Conservation (phyloP, 2,888 invertebrate genomes). For the Melanotus villosus region DNA sequence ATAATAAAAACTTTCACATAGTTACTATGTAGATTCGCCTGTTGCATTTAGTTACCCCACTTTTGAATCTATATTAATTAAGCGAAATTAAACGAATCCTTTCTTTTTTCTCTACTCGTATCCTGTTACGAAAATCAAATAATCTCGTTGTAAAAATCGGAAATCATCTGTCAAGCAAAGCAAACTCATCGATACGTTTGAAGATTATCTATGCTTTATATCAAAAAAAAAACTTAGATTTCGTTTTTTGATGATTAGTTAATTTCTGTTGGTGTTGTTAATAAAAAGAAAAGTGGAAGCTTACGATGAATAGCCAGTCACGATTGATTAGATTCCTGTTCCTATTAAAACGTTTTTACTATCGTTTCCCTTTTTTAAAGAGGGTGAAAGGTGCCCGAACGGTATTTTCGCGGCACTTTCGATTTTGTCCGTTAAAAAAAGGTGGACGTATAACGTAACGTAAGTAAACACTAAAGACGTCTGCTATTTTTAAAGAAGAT, state of each 20-base stretch:
- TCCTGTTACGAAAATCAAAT: not conserved
- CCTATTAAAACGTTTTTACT: not conserved
- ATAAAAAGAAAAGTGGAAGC: too few species aligned
- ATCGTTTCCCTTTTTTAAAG: not conserved
- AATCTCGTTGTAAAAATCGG: not conserved
- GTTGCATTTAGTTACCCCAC: slow-evolving; percentile 8
- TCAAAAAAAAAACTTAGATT: too few species aligned
- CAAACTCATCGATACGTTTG: too few species aligned
- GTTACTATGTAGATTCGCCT: not conserved
- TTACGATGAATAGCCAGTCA: too few species aligned
- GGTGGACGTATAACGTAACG: slow-evolving; percentile 35
- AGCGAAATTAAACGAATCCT: not conserved
- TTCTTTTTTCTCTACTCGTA: not conserved
- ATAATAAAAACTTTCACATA: slow-evolving; percentile 16
- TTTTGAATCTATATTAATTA: slow-evolving; percentile 4
- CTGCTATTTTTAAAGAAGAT: slow-evolving; percentile 42
- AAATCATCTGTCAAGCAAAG: too few species aligned
- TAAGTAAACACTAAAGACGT: slow-evolving; percentile 45
- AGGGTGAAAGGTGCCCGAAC: slow-evolving; percentile 7
- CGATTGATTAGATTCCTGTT: too few species aligned
- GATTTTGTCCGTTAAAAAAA: slow-evolving; percentile 52
- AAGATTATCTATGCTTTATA: not conserved
- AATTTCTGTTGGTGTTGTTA: too few species aligned
- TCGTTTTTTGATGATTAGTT: too few species aligned
- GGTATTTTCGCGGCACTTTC: not conserved